Evolutionary conservation across 1,140 invertebrate genomes (phyloP).

Genomic region (Elymnias hypermnestra): DNA sequence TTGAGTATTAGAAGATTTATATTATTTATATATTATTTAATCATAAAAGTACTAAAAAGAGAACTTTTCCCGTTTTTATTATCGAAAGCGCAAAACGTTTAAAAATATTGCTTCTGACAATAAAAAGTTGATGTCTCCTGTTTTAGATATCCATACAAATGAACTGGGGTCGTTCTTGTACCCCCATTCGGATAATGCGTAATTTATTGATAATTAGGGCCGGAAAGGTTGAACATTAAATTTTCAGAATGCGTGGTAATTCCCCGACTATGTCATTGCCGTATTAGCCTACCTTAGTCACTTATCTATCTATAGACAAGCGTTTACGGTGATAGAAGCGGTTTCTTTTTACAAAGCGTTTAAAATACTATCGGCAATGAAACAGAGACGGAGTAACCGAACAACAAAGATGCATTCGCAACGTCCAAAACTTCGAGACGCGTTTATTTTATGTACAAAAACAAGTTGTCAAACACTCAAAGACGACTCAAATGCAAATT

Average conservation of each 20-base stretch:
- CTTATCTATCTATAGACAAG: slow-evolving; percentile 7
- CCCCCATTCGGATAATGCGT: no score
- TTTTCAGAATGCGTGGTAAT: slow-evolving; percentile 14
- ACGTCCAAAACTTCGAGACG: slow-evolving; percentile 28
- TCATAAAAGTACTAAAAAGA: no score
- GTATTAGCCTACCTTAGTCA: slow-evolving; percentile 12
- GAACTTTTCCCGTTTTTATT: no score
- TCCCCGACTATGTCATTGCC: slow-evolving; percentile 23
- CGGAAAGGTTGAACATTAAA: slow-evolving; percentile 31
- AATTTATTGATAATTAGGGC: no score
- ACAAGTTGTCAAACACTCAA: slow-evolving; percentile 26
- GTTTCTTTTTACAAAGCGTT: slow-evolving; percentile 34
- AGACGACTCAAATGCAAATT: slow-evolving; percentile 20
- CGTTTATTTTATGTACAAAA: slow-evolving; percentile 35
- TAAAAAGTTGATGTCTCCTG: no score
- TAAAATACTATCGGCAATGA: slow-evolving; percentile 40
- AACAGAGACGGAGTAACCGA: slow-evolving; percentile 38
- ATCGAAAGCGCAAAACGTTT: no score
- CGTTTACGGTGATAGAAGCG: slow-evolving; percentile 23
- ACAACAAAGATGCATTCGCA: slow-evolving; percentile 13
- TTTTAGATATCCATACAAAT: no score
- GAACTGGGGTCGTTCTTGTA: no score
- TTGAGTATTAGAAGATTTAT: slow-evolving; percentile 30
- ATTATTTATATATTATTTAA: no score
- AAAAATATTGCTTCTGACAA: no score